Base-by-base conservation (phyloP, 64 coral and sea anemone species). In the Anthopleura sola region DNA sequence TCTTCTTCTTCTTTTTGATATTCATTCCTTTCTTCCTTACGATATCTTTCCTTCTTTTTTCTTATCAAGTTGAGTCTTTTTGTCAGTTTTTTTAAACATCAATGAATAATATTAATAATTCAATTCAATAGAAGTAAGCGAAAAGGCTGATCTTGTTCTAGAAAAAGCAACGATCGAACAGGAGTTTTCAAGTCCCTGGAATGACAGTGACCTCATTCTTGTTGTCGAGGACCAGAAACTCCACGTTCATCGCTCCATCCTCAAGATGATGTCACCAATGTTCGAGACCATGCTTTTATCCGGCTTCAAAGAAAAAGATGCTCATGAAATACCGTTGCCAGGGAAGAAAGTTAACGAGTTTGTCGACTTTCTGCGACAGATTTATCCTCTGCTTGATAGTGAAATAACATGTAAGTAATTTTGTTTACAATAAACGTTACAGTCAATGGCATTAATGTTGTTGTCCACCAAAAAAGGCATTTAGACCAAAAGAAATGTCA, bases 131-230 rank as follows among this genome's bases (percentile, higher is more conserved):
- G 58, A 62, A 21, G 6, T 6, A 5, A 62, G 23, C 24, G 58
- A n/a, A 24, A 21, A 23, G 21, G 24, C 19, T 0, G 23, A 62
- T n/a, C 9, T 62, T 9, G 24, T n/a, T 62, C 24, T n/a, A 2
- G 20, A 49, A 76, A 68, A 64, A 47, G 36, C 54, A 14, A 15
- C 54, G 12, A 55, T 55, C 54, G 13, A 62, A n/a, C 88, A 90
- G 15, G n/a, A 13, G 34, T 93, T 88, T 48, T 93, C 91, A 38
- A 78, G 79, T 9, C 91, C 86, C 1, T 93, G 91, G 91, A 83
- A 85, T 36, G 85, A 81, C 29, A 93, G 86, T 69, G 91, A 93
- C 44, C 26, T 88, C 18, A 69, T 88, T 75, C 82, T 93, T 79
- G 86, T 85, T 7, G 86, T 93, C 6, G 91, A 93, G 29, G 38